These are phyloP conservation scores for Anagrus nilaparvatae DNA, from an alignment of 1,140 invertebrate genomes.

Conservation along the genomic window DNA sequence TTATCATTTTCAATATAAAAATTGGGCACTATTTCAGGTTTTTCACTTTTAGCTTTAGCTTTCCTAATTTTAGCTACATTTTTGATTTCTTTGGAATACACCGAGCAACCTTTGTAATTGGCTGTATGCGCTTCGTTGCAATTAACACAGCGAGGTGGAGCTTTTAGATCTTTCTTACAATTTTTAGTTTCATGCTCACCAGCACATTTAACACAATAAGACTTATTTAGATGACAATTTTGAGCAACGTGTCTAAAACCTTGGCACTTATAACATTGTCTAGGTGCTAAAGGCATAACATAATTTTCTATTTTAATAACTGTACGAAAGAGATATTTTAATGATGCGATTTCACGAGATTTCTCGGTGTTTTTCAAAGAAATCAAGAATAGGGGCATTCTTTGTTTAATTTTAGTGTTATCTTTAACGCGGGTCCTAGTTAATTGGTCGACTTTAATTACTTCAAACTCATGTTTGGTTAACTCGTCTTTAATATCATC, in stretches of 20 bases:
- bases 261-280: slow-evolving; percentile 3
- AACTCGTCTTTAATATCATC: neutral
- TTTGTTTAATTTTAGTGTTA: no score
- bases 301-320: neutral
- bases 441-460: neutral
- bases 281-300: neutral
- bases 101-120: neutral
- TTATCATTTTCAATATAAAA: neutral
- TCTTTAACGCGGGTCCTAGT: no score
- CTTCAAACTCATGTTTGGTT: no score
- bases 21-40: neutral
- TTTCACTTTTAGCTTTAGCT: neutral
- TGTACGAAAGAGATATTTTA: neutral
- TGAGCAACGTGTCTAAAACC: neutral
- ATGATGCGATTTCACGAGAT: neutral
- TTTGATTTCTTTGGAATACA: no score
- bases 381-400: neutral
- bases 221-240: neutral
- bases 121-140: neutral
- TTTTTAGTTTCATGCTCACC: neutral
- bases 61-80: no score
- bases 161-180: neutral
- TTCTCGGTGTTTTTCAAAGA: neutral
- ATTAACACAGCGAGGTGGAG: no score
- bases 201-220: slow-evolving; percentile 1